phyloP scores from a whole-genome alignment of 2,797 vertebrate genomes.

The Falco biarmicus region DNA sequence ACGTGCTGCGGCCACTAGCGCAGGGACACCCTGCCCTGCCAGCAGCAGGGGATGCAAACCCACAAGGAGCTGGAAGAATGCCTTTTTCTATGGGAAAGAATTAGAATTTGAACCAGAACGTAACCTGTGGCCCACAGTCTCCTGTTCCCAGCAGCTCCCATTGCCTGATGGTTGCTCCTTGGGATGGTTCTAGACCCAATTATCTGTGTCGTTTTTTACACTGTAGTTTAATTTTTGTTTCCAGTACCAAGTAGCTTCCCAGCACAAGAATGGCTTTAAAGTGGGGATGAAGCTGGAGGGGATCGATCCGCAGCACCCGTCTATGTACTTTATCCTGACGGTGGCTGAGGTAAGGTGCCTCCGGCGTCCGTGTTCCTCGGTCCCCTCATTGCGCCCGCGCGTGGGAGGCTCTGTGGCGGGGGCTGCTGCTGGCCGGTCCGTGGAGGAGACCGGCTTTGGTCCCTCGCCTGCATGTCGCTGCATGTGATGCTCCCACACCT shows the following conservation, averaged over 20 bases:
- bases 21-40: neutral
- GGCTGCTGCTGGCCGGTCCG: neutral
- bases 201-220: neutral
- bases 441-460: neutral
- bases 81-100: neutral
- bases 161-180: conserved; percentile 25
- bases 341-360: conserved; percentile 89
- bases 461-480: accelerated
- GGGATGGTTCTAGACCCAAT: neutral
- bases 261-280: conserved; percentile 90
- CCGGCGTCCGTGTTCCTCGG: accelerated
- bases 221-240: conserved; percentile 48
- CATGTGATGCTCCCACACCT: neutral
- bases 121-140: neutral
- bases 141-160: conserved; percentile 4
- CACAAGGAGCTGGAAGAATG: neutral
- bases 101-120: neutral
- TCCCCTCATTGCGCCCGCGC: accelerated
- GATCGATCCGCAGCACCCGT: conserved; percentile 94
- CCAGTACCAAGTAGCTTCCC: conserved; percentile 84
- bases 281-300: conserved; percentile 97
- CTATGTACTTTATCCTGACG: conserved; percentile 97
- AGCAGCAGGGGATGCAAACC: neutral
- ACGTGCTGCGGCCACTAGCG: neutral
- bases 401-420: neutral